phyloP scores from a whole-genome alignment of 2,113 vertebrate genomes.

The Anarrhichthys ocellatus region DNA sequence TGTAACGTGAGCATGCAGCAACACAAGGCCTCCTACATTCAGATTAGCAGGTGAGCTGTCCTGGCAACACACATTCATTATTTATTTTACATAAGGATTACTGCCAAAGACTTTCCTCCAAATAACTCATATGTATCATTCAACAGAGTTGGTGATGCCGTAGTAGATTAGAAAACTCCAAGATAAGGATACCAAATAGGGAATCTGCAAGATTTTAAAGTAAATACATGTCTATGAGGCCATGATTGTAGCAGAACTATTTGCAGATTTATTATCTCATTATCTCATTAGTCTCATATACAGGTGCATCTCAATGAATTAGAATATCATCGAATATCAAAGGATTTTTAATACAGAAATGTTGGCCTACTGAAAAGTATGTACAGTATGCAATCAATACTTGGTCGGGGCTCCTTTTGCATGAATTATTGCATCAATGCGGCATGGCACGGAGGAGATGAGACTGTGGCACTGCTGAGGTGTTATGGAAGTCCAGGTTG shows the following conservation, averaged over 20 bases:
- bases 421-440: too few relatives aligned
- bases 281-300: too few relatives aligned
- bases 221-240: neutral
- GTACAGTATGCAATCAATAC: too few relatives aligned
- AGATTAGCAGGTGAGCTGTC: slow-evolving; percentile 37
- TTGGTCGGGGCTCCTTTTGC: too few relatives aligned
- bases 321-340: too few relatives aligned
- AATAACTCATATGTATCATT: neutral
- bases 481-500: too few relatives aligned
- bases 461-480: too few relatives aligned
- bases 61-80: slow-evolving; percentile 13
- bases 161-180: neutral
- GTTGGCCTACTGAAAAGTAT: too few relatives aligned
- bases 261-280: neutral
- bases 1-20: slow-evolving; percentile 45
- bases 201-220: slow-evolving; percentile 6
- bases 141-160: neutral
- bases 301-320: too few relatives aligned
- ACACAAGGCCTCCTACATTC: neutral
- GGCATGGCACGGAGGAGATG: too few relatives aligned
- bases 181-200: neutral
- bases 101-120: neutral
- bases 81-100: slow-evolving; percentile 18
- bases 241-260: neutral
- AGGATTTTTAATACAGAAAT: too few relatives aligned